Base-by-base conservation (phyloP, 1,140 invertebrate genomes). In the Caenorhabditis tropicalis region DNA sequence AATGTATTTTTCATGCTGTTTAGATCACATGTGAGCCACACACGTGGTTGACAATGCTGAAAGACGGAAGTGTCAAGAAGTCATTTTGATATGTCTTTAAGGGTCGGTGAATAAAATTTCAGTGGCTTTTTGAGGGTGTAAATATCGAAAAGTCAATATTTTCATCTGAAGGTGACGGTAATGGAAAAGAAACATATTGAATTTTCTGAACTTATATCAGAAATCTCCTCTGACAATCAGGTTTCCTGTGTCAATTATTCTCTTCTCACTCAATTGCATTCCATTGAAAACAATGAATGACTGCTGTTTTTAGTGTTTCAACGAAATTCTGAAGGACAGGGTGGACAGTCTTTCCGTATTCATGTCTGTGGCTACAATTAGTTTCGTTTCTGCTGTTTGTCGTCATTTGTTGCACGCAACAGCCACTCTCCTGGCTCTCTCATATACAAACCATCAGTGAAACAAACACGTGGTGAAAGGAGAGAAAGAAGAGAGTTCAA, bases 391-490 rank as follows among this genome's bases (percentile, higher is more conserved):
- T 3, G 19, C 19, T 65, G 19, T 65, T 65, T 65, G 58, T 31
- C 58, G 16, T 19, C 10, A 1, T 36, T 9, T 33, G 58, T 65
- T 65, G 29, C 58, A 65, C 10, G 31, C 16, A 33, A 31, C 19
- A 65, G 12, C 15, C 7, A 56, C 51, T 27, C 21, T 56, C 21
- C 53, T 56, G 49, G n/a, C 16, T n/a, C 21, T n/a, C 36, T 31
- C n/a, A 43, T 9, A 74, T 33, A 33, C 29, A 24, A 74, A 74
- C 27, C 65, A 46, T 19, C 65, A 27, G 21, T 74, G 65, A 43
- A 74, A 43, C 36, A 74, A 74, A 74, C 65, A 74, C 65, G 65
- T 74, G 65, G 36, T n/a, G 7, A n/a, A 65, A 3, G 58, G 7
- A 16, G 31, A 65, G 58, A 33, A 4, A 36, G 58, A 27, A 31